Base-by-base conservation (phyloP, 2,113 vertebrate species). In the Myotis yumanensis region DNA sequence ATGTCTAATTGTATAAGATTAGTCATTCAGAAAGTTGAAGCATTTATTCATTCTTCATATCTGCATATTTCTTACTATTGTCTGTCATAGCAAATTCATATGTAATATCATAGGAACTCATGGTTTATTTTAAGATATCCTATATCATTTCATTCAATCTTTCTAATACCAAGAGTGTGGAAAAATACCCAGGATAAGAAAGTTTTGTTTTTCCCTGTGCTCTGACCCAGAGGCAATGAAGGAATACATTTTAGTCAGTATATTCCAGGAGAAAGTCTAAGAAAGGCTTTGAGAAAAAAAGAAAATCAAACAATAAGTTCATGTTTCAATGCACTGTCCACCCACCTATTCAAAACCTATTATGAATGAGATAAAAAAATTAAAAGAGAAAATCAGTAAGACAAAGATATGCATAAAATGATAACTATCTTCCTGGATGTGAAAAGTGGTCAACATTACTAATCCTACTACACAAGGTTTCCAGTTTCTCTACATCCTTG, bases 261-360 rank as follows among this genome's bases (percentile, higher is more conserved):
- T 66, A 81, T 94, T 80, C 30, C 68, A 86, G 43, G 43, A 80
- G 75, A 91, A 79, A 82, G 75, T 32, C 72, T 77, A 59, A 87
- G 17, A 87, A 81, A 92, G 79, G 84, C 37, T 68, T 1, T 32
- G 64, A 83, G 23, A 89, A 84, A 32, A 84, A 89, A 84, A n/a
- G n/a, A 30, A 84, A 30, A 85, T 76, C 7, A 84, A 71, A 52
- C 32, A 83, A 52, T 51, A 77, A 75, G 59, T 23, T 64, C 62
- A 77, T 37, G 25, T 22, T 32, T 83, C n/a, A 12, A 69, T 84
- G 43, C 10, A 64, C 0, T 64, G 30, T 32, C 51, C 5, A 18
- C 40, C 20, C 3, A 77, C 52, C 40, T 3, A 76, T 25, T 75
- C 30, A 84, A 75, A 91, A 82, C 15, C 20, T 6, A 52, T 62